These are phyloP conservation scores for Drosophila neotestacea DNA, from an alignment of 2,888 invertebrate species.

Conservation along the genomic window DNA sequence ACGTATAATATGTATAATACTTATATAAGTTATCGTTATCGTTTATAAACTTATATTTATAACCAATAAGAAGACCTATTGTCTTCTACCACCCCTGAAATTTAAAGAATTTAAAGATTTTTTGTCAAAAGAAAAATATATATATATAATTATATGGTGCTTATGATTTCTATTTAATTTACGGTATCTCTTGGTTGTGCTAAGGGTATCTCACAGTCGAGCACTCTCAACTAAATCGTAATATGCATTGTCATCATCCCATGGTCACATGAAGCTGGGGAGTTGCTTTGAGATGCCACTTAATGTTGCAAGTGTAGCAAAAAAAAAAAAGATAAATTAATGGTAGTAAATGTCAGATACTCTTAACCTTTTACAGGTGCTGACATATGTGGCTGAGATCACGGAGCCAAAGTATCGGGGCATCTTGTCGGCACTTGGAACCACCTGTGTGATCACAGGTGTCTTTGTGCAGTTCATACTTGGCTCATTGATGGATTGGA, in stretches of 20 bases:
- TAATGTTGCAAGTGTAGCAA: constrained; percentile 1
- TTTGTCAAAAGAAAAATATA: too few relatives aligned
- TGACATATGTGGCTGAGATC: constrained; percentile 94
- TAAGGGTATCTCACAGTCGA: not conserved
- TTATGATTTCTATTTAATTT: too few relatives aligned
- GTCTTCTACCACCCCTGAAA: too few relatives aligned
- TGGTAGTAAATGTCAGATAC: constrained; percentile 9
- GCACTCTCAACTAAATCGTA: not conserved
- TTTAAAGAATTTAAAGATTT: too few relatives aligned
- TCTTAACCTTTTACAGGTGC: constrained; percentile 86
- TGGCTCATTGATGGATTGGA: constrained; percentile 90
- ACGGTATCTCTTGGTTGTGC: too few relatives aligned
- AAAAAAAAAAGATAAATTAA: too few relatives aligned
- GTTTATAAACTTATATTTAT: too few relatives aligned
- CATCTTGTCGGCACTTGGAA: constrained; percentile 88
- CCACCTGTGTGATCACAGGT: constrained; percentile 91
- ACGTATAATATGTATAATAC: too few relatives aligned
- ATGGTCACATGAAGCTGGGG: not conserved
- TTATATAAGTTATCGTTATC: too few relatives aligned
- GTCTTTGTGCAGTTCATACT: constrained; percentile 91
- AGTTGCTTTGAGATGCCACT: constrained; percentile 24
- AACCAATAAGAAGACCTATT: too few relatives aligned
- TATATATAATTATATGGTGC: too few relatives aligned
- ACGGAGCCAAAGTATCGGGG: constrained; percentile 93
- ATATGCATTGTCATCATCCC: constrained; percentile 23